These are phyloP conservation scores for Datnioides undecimradiatus DNA, from an alignment of 2,113 vertebrate genomes.

Conservation along the genomic window DNA sequence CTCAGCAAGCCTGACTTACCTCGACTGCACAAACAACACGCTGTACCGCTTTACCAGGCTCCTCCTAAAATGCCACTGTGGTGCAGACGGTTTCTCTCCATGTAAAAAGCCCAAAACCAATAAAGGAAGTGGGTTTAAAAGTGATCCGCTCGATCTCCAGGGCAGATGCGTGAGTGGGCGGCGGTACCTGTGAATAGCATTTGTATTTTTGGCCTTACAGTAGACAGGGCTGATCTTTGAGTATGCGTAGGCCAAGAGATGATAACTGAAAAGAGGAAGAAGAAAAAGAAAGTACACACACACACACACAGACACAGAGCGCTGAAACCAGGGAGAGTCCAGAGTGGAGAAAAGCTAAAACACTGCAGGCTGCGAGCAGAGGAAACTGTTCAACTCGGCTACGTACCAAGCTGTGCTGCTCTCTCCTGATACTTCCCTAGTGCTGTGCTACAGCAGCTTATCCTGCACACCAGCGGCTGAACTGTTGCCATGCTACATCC, in stretches of 20 bases:
- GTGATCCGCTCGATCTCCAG: neutral
- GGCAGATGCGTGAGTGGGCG: neutral
- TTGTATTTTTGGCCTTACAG: neutral
- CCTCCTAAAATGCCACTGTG: neutral
- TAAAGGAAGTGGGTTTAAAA: slow-evolving; percentile 26
- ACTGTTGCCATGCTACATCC: neutral
- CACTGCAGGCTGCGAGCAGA: too few relatives aligned
- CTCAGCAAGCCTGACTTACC: neutral
- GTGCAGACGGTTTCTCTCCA: neutral
- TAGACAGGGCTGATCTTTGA: neutral
- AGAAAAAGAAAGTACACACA: neutral
- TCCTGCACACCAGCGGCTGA: neutral
- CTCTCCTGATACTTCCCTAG: neutral
- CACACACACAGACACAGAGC: neutral
- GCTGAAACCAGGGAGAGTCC: neutral
- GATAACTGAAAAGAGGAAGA: slow-evolving; percentile 23
- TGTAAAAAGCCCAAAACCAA: slow-evolving; percentile 22
- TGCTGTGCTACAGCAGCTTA: neutral
- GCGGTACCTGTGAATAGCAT: neutral
- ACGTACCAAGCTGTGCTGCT: neutral
- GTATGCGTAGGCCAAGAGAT: neutral
- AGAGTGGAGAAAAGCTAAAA: neutral
- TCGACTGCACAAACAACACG: neutral
- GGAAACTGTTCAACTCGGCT: neutral
- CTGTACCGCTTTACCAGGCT: neutral